Conservation (phyloP, 2,888 invertebrate genomes). For the Eristalinus sepulchralis region DNA sequence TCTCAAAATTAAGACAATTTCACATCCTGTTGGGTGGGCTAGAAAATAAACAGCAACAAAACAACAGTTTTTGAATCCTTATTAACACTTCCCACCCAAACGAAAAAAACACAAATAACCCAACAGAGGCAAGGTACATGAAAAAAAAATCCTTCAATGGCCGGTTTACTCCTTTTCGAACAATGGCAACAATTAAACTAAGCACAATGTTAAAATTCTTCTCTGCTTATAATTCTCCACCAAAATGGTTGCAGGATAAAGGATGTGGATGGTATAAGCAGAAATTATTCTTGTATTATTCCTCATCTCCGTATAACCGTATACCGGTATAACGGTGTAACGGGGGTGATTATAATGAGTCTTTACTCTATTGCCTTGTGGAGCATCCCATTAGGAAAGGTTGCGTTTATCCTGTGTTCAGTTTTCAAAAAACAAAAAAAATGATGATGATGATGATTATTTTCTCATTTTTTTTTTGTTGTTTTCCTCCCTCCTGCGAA, state of each 20-base stretch:
- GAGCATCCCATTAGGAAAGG: slow-evolving; percentile 55
- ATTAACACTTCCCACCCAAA: slow-evolving; percentile 4
- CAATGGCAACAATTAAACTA: slow-evolving; percentile 34
- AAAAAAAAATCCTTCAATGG: not conserved
- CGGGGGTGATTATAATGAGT: slow-evolving; percentile 51
- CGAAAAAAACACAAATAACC: not conserved
- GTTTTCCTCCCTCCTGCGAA: not conserved
- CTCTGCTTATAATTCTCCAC: slow-evolving; percentile 1
- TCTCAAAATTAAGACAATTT: not conserved
- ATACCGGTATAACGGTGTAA: too few species aligned
- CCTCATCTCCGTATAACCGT: slow-evolving; percentile 21
- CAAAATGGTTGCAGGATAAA: slow-evolving; percentile 19
- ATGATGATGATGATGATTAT: not conserved
- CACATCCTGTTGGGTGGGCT: not conserved
- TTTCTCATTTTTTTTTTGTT: not conserved
- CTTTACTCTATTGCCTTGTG: slow-evolving; percentile 31
- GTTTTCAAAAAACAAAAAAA: not conserved
- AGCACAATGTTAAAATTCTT: slow-evolving; percentile 25
- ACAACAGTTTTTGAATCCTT: slow-evolving; percentile 9
- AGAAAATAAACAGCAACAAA: not conserved
- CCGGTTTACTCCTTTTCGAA: not conserved
- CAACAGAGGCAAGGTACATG: not conserved
- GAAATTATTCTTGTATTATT: slow-evolving; percentile 55
- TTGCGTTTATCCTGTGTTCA: slow-evolving; percentile 33
- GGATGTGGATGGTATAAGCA: slow-evolving; percentile 35